A percentile compares a stretch with the other conserved stretches of the same genome.
Conservation (phyloP, 1,140 invertebrate genomes). For the Euschistus heros region DNA sequence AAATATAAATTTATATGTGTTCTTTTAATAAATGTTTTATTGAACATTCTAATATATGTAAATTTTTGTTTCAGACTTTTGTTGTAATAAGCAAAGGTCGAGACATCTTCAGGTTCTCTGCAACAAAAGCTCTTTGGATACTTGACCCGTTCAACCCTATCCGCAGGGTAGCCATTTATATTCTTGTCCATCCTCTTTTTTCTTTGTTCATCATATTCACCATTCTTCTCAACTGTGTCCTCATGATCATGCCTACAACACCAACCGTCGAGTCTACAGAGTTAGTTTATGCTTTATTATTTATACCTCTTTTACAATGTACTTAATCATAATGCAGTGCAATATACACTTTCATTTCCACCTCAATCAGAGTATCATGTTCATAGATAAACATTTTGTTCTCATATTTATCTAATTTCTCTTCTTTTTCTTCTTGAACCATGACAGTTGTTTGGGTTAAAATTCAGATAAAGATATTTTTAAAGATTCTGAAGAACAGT, state of each 20-base stretch:
- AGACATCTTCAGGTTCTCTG: conserved; percentile 97
- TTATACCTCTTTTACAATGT: not conserved
- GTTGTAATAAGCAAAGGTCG: conserved; percentile 96
- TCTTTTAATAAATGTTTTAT: too few relatives aligned
- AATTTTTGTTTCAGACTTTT: conserved; percentile 78
- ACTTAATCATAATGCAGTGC: not conserved
- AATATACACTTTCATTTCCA: too few relatives aligned
- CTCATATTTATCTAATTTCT: too few relatives aligned
- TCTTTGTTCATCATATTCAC: conserved; percentile 96
- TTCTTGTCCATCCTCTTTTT: conserved; percentile 95
- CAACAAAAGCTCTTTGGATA: conserved; percentile 88
- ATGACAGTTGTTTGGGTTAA: too few relatives aligned
- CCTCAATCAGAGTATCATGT: too few relatives aligned
- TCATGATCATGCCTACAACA: conserved; percentile 93
- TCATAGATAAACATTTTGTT: too few relatives aligned
- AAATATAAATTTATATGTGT: too few relatives aligned
- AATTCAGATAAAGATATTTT: too few relatives aligned
- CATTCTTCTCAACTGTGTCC: conserved; percentile 93
- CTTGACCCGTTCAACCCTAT: conserved; percentile 95
- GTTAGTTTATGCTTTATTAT: conserved; percentile 54
- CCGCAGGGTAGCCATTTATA: conserved; percentile 91
- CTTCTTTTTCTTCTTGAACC: too few relatives aligned
- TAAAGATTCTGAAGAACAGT: too few relatives aligned
- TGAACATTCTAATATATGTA: too few relatives aligned
- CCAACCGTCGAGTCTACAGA: conserved; percentile 90